These are phyloP conservation scores for Trogon melanurus DNA, from an alignment of 2,113 vertebrate genomes.

Conservation along the genomic window DNA sequence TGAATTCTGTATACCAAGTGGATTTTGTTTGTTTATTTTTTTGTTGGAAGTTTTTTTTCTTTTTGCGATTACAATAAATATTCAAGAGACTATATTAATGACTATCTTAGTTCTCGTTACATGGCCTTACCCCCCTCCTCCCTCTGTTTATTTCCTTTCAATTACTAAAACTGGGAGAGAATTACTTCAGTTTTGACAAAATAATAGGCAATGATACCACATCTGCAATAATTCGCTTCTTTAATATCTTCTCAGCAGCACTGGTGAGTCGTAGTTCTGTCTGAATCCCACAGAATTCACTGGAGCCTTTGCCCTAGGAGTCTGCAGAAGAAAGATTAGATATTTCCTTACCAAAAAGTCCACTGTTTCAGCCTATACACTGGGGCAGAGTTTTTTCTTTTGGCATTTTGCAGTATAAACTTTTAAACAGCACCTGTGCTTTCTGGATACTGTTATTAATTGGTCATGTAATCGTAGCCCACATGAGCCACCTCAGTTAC, in stretches of 20 bases:
- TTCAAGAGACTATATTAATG: constrained; percentile 81
- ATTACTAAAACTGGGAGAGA: neutral
- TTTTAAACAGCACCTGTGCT: neutral
- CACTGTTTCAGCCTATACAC: neutral
- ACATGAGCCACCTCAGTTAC: neutral
- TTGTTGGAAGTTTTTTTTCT: constrained; percentile 71
- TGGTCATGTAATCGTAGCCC: neutral
- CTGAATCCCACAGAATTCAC: neutral
- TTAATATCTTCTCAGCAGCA: neutral
- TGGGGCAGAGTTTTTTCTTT: neutral
- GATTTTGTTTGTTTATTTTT: constrained; percentile 60
- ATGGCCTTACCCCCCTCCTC: neutral
- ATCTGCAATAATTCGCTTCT: neutral
- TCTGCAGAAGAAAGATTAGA: neutral
- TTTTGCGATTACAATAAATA: constrained; percentile 87
- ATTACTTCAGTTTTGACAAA: neutral
- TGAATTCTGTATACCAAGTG: constrained; percentile 81
- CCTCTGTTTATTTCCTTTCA: neutral
- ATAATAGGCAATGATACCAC: neutral
- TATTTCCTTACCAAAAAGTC: neutral
- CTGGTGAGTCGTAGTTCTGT: neutral
- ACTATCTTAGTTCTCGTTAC: constrained; percentile 47
- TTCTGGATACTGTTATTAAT: neutral
- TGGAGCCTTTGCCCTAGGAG: neutral
- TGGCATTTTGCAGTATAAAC: neutral